Conservation (phyloP, 2,888 invertebrate genomes). For the Protula sp. region DNA sequence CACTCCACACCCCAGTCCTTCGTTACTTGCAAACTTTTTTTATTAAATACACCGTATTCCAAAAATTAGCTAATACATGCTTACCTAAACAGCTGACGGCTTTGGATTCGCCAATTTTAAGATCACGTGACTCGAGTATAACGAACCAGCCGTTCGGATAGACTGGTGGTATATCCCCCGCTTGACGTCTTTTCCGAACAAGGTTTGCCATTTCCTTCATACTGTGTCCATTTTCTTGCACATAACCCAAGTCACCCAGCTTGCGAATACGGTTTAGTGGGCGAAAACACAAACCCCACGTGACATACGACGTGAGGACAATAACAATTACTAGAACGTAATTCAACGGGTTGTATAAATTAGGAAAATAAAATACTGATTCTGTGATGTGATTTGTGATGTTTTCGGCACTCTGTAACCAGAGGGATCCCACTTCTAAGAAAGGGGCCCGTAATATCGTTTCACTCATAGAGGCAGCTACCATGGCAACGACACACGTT, state of each 20-base stretch:
- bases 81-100: conserved; percentile 63
- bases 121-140: conserved; percentile 64
- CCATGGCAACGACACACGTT: too few species aligned
- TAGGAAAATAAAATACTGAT: conserved; percentile 5
- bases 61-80: too few species aligned
- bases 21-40: too few species aligned
- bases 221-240: conserved; percentile 34
- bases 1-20: too few species aligned
- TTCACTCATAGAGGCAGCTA: conserved; percentile 3
- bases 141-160: conserved; percentile 89
- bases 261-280: conserved; percentile 39
- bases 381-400: not conserved
- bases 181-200: conserved; percentile 55
- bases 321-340: not conserved
- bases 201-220: conserved; percentile 41
- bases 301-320: conserved; percentile 20
- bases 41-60: too few species aligned
- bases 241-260: conserved; percentile 45
- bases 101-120: conserved; percentile 58
- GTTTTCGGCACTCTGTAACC: conserved; percentile 9
- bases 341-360: conserved; percentile 4
- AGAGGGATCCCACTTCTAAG: conserved; percentile 14
- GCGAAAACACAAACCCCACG: conserved; percentile 32
- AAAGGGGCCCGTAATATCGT: conserved; percentile 2
- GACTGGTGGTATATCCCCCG: conserved; percentile 72